phyloP scores from a whole-genome alignment of 2,888 invertebrate genomes.

The Clivina fossor region DNA sequence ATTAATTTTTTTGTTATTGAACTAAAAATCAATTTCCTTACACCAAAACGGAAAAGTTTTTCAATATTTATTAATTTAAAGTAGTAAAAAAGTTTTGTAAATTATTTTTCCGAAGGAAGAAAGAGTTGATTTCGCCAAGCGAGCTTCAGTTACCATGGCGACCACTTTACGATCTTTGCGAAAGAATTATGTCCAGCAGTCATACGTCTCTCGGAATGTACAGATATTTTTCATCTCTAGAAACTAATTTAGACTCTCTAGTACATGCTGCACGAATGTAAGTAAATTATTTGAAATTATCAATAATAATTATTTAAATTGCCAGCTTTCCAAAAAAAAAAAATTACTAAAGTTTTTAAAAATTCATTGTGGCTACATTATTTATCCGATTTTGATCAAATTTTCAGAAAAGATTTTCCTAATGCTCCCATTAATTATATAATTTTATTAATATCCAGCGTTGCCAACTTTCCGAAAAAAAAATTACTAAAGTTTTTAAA shows the following conservation, averaged over 20 bases:
- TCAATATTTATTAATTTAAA: slow-evolving; percentile 18
- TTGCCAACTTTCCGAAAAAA: too few species aligned
- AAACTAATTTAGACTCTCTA: slow-evolving; percentile 46
- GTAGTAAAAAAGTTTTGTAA: slow-evolving; percentile 21
- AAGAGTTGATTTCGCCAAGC: slow-evolving; percentile 70
- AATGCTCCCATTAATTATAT: too few species aligned
- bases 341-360: background rate
- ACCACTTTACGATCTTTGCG: slow-evolving; percentile 73
- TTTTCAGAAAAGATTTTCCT: too few species aligned
- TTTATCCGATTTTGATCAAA: too few species aligned
- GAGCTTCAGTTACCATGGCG: slow-evolving; percentile 85
- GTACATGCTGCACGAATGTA: slow-evolving; percentile 49
- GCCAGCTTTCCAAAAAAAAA: too few species aligned
- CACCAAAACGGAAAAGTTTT: too few species aligned
- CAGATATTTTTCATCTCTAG: slow-evolving; percentile 49
- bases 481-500: too few species aligned
- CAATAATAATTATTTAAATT: background rate
- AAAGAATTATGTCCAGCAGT: slow-evolving; percentile 60
- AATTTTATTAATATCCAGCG: too few species aligned
- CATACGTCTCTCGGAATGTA: slow-evolving; percentile 63
- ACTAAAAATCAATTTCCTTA: background rate
- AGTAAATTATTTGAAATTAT: slow-evolving; percentile 34
- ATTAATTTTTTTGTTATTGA: background rate
- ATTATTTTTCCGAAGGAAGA: slow-evolving; percentile 62
- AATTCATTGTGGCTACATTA: background rate